Evolutionary conservation across 1,140 invertebrate species (phyloP).

Genomic region (Muscidifurax raptorellus): DNA sequence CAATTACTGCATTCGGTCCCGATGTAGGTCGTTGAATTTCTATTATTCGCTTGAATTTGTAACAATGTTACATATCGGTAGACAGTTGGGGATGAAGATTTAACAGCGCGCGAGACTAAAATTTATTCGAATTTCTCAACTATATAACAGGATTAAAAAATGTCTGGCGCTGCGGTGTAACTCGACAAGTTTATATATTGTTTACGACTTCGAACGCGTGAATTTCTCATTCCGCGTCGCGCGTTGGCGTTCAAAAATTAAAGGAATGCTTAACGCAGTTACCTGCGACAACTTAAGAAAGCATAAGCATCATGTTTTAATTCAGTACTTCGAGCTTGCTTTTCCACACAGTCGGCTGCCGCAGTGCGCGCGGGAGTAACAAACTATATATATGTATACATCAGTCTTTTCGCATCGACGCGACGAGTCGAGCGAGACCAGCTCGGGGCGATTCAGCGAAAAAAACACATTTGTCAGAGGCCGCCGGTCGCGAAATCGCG

Average conservation of each 20-base stretch:
- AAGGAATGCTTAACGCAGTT: no score
- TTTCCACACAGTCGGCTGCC: no score
- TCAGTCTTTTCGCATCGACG: background rate
- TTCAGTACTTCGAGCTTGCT: background rate
- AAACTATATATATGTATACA: background rate
- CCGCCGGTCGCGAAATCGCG: conserved; percentile 55
- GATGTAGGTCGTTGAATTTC: background rate
- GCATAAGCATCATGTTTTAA: background rate
- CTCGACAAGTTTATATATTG: no score
- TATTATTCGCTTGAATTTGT: background rate
- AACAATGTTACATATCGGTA: background rate
- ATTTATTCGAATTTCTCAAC: no score
- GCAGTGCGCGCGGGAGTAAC: background rate
- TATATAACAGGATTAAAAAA: no score
- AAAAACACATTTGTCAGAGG: conserved; percentile 72
- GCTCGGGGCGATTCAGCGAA: conserved; percentile 69
- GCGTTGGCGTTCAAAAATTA: no score
- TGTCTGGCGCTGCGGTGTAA: no score
- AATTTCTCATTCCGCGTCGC: no score
- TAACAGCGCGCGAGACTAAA: no score
- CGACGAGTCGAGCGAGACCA: conserved; percentile 31
- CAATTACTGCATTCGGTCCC: background rate
- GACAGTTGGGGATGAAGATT: no score
- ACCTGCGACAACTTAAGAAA: no score
- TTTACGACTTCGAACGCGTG: no score